A percentile compares a stretch with the other conserved stretches of the same genome.
Conservation (phyloP, 2,888 invertebrate genomes). For the Lepetodrilus schrolli region DNA sequence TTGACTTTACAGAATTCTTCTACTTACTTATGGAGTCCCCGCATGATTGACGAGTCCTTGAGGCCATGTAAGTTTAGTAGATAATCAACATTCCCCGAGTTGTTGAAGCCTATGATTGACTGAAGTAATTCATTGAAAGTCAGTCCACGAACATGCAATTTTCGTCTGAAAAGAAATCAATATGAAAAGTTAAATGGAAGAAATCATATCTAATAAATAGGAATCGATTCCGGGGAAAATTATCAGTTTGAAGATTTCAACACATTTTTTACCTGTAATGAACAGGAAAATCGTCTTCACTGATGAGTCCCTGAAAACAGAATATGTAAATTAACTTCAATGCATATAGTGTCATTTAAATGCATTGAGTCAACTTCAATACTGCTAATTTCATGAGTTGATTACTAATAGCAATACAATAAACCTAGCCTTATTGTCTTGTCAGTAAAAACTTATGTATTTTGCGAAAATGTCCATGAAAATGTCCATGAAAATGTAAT, state of each 20-base stretch:
- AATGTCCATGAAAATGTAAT: too few species aligned
- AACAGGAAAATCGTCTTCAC: constrained; percentile 73
- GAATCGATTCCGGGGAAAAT: too few species aligned
- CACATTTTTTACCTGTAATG: constrained; percentile 70
- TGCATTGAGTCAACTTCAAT: too few species aligned
- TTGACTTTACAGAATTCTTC: too few species aligned
- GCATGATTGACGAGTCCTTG: constrained; percentile 76
- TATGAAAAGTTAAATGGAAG: too few species aligned
- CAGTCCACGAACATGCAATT: constrained; percentile 59
- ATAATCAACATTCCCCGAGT: constrained; percentile 77
- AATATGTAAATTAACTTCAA: too few species aligned
- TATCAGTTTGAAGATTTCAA: too few species aligned
- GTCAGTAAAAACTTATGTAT: background rate
- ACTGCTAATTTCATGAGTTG: too few species aligned
- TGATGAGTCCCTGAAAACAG: constrained; percentile 82
- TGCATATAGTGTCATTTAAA: too few species aligned
- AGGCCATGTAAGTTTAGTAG: constrained; percentile 70
- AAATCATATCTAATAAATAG: too few species aligned
- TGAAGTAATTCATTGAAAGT: constrained; percentile 64
- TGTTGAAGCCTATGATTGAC: constrained; percentile 76
- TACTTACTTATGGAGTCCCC: constrained; percentile 75
- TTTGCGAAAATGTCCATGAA: background rate
- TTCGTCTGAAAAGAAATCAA: constrained; percentile 59
- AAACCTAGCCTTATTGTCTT: background rate
- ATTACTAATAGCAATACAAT: background rate